Percentiles rank a stretch among this genome's conserved stretches.
These are phyloP conservation scores for Meriones unguiculatus DNA, from an alignment of 2,113 vertebrate genomes.

Conservation along the genomic window DNA sequence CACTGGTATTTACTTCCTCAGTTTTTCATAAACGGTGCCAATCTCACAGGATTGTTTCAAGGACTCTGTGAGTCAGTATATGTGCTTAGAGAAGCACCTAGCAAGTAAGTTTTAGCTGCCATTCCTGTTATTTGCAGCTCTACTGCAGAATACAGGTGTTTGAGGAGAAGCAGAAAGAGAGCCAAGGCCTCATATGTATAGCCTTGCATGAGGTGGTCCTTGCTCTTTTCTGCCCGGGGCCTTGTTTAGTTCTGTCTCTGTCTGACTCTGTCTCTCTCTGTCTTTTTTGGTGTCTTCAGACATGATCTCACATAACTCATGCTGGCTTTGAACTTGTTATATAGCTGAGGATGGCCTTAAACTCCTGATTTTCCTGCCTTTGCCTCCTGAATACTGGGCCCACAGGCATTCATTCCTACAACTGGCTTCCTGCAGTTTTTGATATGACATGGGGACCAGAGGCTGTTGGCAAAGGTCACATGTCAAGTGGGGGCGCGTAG, in stretches of 20 bases:
- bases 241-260: background rate
- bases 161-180: background rate
- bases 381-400: background rate
- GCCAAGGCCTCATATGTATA: background rate
- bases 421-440: background rate
- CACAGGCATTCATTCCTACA: background rate
- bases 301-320: background rate
- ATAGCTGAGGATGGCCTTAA: background rate
- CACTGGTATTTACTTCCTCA: background rate
- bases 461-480: background rate
- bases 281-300: background rate
- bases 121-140: background rate
- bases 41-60: background rate
- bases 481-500: background rate
- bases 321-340: background rate
- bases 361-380: background rate
- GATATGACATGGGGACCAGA: background rate
- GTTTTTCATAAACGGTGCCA: background rate
- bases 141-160: background rate
- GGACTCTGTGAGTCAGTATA: background rate
- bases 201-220: rapidly evolving
- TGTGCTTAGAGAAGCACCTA: background rate
- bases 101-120: background rate
- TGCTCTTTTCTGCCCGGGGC: background rate
- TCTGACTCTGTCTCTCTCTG: background rate